Conservation (phyloP, 2,113 vertebrate genomes). For the Passer montanus region DNA sequence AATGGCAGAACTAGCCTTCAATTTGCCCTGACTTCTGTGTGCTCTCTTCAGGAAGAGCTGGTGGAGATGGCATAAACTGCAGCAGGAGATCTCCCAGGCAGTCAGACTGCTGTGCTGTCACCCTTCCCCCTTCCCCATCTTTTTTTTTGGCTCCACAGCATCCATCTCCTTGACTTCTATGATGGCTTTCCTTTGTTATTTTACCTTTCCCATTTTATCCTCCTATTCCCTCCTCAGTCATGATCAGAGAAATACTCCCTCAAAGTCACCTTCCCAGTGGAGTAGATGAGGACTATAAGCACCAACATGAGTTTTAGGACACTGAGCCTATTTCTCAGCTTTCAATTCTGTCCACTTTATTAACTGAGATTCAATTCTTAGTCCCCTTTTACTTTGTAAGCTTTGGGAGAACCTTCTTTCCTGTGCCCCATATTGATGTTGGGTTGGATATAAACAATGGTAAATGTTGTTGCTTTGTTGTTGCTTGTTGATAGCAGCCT, state of each 20-base stretch:
- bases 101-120: background rate
- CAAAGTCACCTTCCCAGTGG: background rate
- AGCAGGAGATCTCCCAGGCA: background rate
- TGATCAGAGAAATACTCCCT: background rate
- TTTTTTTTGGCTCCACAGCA: background rate
- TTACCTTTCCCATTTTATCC: slow-evolving; percentile 7
- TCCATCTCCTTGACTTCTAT: background rate
- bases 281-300: background rate
- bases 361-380: background rate
- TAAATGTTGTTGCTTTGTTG: background rate
- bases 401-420: background rate
- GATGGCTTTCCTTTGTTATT: background rate
- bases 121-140: background rate
- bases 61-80: background rate
- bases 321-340: background rate
- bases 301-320: background rate
- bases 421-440: background rate
- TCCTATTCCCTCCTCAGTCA: background rate
- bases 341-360: background rate
- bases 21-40: background rate
- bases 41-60: background rate
- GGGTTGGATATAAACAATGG: background rate
- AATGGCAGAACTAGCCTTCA: background rate
- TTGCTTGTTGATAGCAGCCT: background rate
- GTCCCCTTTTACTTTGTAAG: background rate